Evolutionary conservation across 1,140 invertebrate species (phyloP), one percentile per base, ranked within the genome.

Genomic region (Marisa cornuarietis): DNA sequence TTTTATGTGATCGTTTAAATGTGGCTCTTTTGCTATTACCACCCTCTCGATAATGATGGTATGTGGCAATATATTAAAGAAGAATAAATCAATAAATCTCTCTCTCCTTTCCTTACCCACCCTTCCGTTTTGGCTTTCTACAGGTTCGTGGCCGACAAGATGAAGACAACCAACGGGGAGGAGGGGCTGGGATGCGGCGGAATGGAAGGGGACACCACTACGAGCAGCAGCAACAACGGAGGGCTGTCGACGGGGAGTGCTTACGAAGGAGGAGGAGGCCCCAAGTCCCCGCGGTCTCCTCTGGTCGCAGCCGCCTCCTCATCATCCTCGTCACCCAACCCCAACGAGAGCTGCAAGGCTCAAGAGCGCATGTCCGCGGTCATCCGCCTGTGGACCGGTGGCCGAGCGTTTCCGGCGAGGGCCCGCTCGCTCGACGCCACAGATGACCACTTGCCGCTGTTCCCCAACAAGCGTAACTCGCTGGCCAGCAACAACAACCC

Each of bases 141-240:
- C 71, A 69, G 78, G 66, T 82, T 82, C 62, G 75, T 82, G 54
- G 78, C 73, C 31, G 81, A 79, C 16, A 80, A 80, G 71, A 82
- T 81, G 80, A 81, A 75, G 66, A 68, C 76, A 11, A 49, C 76
- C 20, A 72, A 71, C 26, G 65, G 26, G 18, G 75, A 81, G 16
- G 76, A 69, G 63, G 31, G 11, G 72, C 65, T 58, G 16, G 54
- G 9, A 66, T 24, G 14, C 31, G 49, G 49, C 49, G 49, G 49
- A 65, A 20, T 42, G 51, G 9, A 13, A 14, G 16, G 22, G 42
- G 20, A 42, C 61, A 75, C 42, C 54, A 74, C 8, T 61, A 22
- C 74, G 0, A 51, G 63, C 7, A 51, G 63, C 7, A 51, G 63
- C 65, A 69, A 54, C 76, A 77, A 77, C 51, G 76, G 76, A n/a